A percentile compares a stretch with the other conserved stretches of the same genome.
These are phyloP conservation scores for Andricus quercusramuli DNA, from an alignment of 2,888 invertebrate genomes.

Conservation along the genomic window DNA sequence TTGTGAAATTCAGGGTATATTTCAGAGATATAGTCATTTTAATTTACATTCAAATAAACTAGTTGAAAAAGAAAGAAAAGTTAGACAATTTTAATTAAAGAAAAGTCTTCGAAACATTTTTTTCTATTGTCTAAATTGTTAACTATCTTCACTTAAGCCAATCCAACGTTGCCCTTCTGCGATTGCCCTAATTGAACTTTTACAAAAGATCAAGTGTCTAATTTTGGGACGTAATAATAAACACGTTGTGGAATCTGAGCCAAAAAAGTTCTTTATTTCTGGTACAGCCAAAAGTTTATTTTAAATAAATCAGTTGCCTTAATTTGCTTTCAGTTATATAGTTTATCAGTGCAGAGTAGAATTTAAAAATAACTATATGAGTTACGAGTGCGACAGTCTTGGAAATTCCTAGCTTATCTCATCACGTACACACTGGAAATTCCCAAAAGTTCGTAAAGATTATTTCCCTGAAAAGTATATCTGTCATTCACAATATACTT, in stretches of 20 bases:
- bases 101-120: not conserved
- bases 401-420: not conserved
- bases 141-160: not conserved
- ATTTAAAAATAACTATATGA: not conserved
- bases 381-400: not conserved
- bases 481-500: too few relatives aligned
- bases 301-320: not conserved
- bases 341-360: not conserved
- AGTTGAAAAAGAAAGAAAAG: too few relatives aligned
- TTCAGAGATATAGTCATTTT: too few relatives aligned
- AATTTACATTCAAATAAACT: too few relatives aligned
- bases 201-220: conserved; percentile 11
- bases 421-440: not conserved
- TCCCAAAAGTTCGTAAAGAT: too few relatives aligned
- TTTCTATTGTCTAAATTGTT: not conserved
- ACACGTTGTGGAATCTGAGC: not conserved
- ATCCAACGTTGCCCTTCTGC: not conserved
- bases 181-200: conserved; percentile 11
- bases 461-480: too few relatives aligned
- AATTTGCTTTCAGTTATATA: not conserved
- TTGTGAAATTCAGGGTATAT: too few relatives aligned
- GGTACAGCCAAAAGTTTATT: too few relatives aligned
- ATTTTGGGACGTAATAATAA: conserved; percentile 12
- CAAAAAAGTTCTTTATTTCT: not conserved
- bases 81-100: too few relatives aligned